phyloP scores from a whole-genome alignment of 2,888 invertebrate genomes.

The Isotomurus palustris region DNA sequence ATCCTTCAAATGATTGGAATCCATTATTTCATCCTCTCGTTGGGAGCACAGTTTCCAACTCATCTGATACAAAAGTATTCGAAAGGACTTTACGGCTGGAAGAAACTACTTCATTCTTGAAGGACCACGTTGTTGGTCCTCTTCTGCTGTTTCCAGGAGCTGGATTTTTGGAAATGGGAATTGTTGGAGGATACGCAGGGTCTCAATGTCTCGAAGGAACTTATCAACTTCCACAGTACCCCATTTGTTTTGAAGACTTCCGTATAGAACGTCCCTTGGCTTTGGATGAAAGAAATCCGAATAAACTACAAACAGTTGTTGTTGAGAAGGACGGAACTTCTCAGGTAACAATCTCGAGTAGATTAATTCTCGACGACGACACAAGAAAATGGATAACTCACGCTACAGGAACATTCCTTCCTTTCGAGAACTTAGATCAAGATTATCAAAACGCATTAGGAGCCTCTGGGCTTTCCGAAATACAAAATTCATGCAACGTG shows the following conservation, averaged over 20 bases:
- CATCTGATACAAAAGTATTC: conserved; percentile 7
- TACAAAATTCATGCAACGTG: not conserved
- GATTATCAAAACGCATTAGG: not conserved
- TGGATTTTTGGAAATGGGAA: conserved; percentile 20
- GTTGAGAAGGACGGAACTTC: not conserved
- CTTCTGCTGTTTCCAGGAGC: conserved; percentile 19
- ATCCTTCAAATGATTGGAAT: no score
- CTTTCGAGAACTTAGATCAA: not conserved
- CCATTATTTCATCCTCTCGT: conserved; percentile 24
- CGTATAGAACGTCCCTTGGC: conserved; percentile 12
- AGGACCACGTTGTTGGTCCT: conserved; percentile 23
- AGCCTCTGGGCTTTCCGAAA: not conserved
- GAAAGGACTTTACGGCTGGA: conserved; percentile 13
- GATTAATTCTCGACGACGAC: conserved; percentile 1
- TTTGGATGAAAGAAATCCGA: conserved; percentile 1
- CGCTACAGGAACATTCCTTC: conserved; percentile 3
- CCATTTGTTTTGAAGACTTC: conserved; percentile 12
- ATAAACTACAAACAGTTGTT: conserved; percentile 13
- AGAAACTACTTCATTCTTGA: not conserved
- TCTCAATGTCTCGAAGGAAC: conserved; percentile 10
- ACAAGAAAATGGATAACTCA: conserved; percentile 4
- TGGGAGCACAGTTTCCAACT: conserved; percentile 9
- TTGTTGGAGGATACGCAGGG: conserved; percentile 13
- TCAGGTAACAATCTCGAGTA: conserved; percentile 5
- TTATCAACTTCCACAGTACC: not conserved